Evolutionary conservation across 2,113 vertebrate species (phyloP), one percentile per base, ranked within the genome.

Genomic region (Calyptomena viridis): DNA sequence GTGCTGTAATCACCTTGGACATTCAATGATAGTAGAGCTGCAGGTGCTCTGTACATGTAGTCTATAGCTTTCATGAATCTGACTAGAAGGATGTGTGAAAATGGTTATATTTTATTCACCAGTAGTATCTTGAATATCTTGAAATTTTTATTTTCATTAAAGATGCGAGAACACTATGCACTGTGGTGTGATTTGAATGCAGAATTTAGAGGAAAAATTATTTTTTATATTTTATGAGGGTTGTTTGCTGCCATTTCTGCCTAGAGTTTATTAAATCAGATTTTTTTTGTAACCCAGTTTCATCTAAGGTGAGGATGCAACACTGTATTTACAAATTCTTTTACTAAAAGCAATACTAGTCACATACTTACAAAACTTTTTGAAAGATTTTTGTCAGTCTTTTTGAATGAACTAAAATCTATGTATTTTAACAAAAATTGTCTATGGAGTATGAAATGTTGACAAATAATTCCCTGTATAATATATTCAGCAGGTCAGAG

Each of bases 91-190:
- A 91, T 77, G 30, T 73, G 55, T 89, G 81, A 89, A 85, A 91
- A 94, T 69, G 46, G 67, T 87, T 88, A 49, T 49, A 55, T 67
- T 96, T 75, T 94, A 86, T 95, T 94, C 59, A 90, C 89, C 76
- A 92, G 58, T 66, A n/a, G 27, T 93, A 75, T 58, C 87, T 84
- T 52, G 72, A 64, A 80, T 76, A 75, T 90, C 56, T 12, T 83
- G 92, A 96, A 94, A 71, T 91, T 88, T 97, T 96, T 49, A 94
- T 96, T 96, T 93, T 93, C 92, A 96, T 97, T 92, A 93, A 95
- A 71, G 74, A 93, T 96, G 91, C 93, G 95, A 85, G 89, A 95
- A 76, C 77, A 79, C 39, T 91, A 28, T 90, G 84, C 90, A 91
- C 55, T 62, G 30, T 78, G 78, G 62, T 83, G 85, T 81, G 87